These are phyloP conservation scores for Tokudaia tokunoshimensis DNA, from an alignment of 2,797 vertebrate species.

Conservation along the genomic window DNA sequence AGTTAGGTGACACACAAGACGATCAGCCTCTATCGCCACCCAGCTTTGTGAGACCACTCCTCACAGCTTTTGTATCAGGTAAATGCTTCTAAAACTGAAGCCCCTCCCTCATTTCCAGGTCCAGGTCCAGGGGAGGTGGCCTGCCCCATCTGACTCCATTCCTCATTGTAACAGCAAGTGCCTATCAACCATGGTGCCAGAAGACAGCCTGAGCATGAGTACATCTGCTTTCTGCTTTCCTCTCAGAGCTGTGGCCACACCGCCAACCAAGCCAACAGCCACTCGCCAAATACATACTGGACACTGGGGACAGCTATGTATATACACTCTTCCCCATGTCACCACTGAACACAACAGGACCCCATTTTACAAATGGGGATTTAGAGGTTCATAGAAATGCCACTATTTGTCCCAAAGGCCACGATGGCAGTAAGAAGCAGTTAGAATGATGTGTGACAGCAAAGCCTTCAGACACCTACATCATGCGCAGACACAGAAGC, in stretches of 20 bases:
- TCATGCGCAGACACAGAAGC: not conserved
- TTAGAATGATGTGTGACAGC: not conserved
- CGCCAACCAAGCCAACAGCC: too few relatives aligned
- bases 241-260: not conserved
- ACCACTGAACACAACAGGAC: not conserved
- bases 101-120: not conserved
- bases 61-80: not conserved
- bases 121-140: not conserved
- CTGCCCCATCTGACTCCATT: not conserved
- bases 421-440: not conserved
- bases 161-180: not conserved
- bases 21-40: not conserved
- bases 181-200: not conserved
- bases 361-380: not conserved
- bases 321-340: not conserved
- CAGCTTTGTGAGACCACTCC: not conserved
- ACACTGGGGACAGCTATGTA: not conserved
- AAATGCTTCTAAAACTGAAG: not conserved
- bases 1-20: not conserved
- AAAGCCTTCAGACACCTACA: not conserved
- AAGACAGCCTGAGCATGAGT: not conserved
- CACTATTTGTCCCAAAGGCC: constrained; percentile 8
- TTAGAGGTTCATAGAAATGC: constrained; percentile 4
- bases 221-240: not conserved
- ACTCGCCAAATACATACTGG: not conserved